phyloP scores from a whole-genome alignment of 2,113 vertebrate species.

The Dromaius novaehollandiae region DNA sequence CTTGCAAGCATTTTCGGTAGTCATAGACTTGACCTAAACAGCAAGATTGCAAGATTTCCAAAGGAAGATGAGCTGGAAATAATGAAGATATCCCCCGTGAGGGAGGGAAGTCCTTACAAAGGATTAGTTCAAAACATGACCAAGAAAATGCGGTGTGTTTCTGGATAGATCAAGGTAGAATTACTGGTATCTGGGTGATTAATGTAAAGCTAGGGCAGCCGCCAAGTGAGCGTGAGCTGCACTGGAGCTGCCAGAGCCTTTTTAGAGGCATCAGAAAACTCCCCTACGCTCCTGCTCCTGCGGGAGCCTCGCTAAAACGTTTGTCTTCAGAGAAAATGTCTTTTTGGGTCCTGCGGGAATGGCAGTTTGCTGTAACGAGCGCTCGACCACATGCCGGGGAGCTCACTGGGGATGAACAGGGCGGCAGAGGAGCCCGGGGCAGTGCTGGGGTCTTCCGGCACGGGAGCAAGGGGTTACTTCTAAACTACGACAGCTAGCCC shows the following conservation, averaged over 20 bases:
- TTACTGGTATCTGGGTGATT: neutral
- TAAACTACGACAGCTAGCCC: neutral
- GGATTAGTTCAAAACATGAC: neutral
- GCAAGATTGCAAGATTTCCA: neutral
- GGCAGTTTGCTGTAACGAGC: too few species aligned
- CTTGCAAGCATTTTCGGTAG: neutral
- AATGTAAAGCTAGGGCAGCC: accelerated
- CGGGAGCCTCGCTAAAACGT: neutral
- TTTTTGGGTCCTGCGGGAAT: too few species aligned
- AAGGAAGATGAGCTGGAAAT: neutral
- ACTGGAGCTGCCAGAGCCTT: neutral
- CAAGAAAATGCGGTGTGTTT: accelerated
- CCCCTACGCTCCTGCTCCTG: neutral
- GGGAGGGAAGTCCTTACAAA: neutral
- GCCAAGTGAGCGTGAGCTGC: accelerated
- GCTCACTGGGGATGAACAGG: neutral
- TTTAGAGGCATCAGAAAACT: neutral
- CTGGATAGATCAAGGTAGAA: neutral
- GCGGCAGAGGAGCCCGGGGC: too few species aligned
- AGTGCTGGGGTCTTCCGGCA: too few species aligned
- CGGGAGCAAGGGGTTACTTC: neutral
- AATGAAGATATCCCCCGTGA: neutral
- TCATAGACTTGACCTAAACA: neutral
- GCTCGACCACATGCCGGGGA: neutral
- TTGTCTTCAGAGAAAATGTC: neutral